Evolutionary conservation across 2,888 invertebrate genomes (phyloP).

Genomic region (Polymixis lichenea): DNA sequence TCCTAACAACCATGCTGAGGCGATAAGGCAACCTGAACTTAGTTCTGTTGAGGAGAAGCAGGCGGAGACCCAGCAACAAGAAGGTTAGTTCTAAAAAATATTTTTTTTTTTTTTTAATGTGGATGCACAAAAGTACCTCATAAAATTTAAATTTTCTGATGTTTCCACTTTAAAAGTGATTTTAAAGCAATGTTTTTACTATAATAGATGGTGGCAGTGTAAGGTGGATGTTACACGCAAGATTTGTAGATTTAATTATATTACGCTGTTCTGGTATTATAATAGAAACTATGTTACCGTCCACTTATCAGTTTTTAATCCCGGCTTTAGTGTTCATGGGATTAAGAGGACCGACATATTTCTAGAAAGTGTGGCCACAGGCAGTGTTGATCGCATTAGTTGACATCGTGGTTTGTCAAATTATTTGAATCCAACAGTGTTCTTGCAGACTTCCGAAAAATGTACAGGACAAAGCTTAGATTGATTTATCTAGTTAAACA

Average conservation of each 20-base stretch:
- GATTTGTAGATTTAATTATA: not conserved
- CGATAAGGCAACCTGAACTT: slow-evolving; percentile 81
- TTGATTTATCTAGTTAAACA: not conserved
- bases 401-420: not conserved
- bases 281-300: not conserved
- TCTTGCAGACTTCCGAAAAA: not conserved
- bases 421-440: not conserved
- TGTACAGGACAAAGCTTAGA: not conserved
- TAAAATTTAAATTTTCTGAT: too few species aligned
- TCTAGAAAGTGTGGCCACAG: not conserved
- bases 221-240: not conserved
- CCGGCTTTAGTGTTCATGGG: not conserved
- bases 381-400: not conserved
- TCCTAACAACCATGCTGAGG: slow-evolving; percentile 80
- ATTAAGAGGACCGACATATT: not conserved
- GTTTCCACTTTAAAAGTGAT: not conserved
- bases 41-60: slow-evolving; percentile 86
- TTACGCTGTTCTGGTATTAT: not conserved
- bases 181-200: not conserved
- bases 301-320: not conserved
- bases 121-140: too few species aligned
- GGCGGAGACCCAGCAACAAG: slow-evolving; percentile 79
- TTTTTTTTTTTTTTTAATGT: too few species aligned
- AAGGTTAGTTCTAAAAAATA: slow-evolving; percentile 81
- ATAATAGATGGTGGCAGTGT: not conserved